Evolutionary conservation across 2,113 vertebrate genomes (phyloP), one percentile per base, ranked within the genome.

Genomic region (Verasper variegatus): DNA sequence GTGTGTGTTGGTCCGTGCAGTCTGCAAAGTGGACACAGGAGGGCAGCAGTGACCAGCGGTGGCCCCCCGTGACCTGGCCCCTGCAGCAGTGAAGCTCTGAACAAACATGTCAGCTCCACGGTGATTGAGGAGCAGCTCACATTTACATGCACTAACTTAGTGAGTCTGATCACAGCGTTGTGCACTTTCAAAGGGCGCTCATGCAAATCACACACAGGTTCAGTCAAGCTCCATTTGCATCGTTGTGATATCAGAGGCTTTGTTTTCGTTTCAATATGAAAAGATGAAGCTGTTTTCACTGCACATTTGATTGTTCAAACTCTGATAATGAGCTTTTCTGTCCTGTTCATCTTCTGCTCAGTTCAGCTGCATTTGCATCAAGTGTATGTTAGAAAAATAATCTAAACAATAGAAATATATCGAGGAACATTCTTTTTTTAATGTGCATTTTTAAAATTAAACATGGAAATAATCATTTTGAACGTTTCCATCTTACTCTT

Each of bases 161-260:
- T 51, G 26, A 62, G 64, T 78, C 78, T 66, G 65, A 75, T 74
- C 56, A 79, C 71, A 62, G 66, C 69, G 68, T 67, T 27, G 68
- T 71, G 72, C 64, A 74, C 27, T 78, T 21, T 72, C 18, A 75
- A 85, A 82, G 55, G 70, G 52, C 52, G 23, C 21, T 23, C 63
- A 90, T 86, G 89, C 88, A 91, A 90, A 91, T 77, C 14, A 74
- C 0, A n/a, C 62, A 81, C 55, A 78, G 60, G 59, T 84, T 88
- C 80, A 75, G 76, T 83, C 42, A 54, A 68, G 58, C 72, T 12
- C 26, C 64, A 90, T 93, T 92, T 92, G 87, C 88, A 92, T 92
- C 24, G 8, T 20, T 73, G 20, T 81, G 78, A 92, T 81, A 89
- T 86, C 66, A 89, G 75, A 86, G 88, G 80, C 81, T 57, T 58